Base-by-base conservation (phyloP, 2,113 vertebrate genomes). In the Petrocephalus microphthalmus region DNA sequence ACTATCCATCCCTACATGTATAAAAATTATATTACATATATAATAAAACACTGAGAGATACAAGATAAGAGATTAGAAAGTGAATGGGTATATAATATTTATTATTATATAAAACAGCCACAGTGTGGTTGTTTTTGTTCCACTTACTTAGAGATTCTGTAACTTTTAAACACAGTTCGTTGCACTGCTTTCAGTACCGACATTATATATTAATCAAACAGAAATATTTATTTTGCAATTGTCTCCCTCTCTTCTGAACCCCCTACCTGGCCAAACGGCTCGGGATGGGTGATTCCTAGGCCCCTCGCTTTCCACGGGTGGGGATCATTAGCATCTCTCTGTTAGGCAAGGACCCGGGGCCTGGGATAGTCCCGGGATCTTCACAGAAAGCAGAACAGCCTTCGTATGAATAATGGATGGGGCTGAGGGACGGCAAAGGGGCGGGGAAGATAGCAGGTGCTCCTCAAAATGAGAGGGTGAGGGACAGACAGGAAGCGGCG, bases 341-440 rank as follows among this genome's bases (percentile, higher is more conserved):
- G 22, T 54, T 20, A 25, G 17, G 20, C 49, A 56, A 56, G 84
- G 52, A 85, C 84, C 84, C 19, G 8, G n/a, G 15, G 51, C 84
- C 17, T 29, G 52, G 51, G 25, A 33, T 33, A 37, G 84, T 19
- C 84, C 84, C 54, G 33, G 33, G 51, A 85, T 54, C 51, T 54
- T 54, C 84, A 54, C 25, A 25, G 52, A 56, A 15, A 53, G 49
- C n/a, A 5, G 49, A 54, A 56, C 56, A 33, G 4, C 52, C 49
- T 54, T 54, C 84, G 42, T 20, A 53, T 85, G 84, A 85, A 85
- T 85, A 85, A 85, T 85, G 84, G n/a, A 85, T 85, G 52, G 20
- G 5, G 19, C 5, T 0, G 2, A 54, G 52, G 84, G 22, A 15
- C 10, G 15, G 84, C 15, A 22, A 42, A 56, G 52, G 53, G 37